Evolutionary conservation across 2,113 vertebrate species (phyloP), one percentile per base, ranked within the genome.

Genomic region (Tilapia sparmanii): DNA sequence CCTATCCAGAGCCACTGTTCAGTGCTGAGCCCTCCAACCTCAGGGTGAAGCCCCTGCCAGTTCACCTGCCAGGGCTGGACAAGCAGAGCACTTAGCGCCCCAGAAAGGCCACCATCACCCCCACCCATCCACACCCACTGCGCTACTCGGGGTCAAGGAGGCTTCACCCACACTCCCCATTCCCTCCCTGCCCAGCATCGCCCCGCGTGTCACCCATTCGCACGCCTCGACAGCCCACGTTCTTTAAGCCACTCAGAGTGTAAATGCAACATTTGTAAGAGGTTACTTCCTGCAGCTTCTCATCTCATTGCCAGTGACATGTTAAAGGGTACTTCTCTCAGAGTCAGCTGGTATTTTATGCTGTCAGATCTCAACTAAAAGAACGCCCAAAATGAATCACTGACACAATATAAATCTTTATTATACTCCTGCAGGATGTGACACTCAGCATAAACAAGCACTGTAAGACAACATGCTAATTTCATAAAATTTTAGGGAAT

Each of bases 31-130:
- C 93, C 91, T 93, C 82, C 94, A 94, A 95, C 95, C 96, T 90
- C 47, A 50, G 89, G 96, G 96, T 96, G 95, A 96, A 82, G 94
- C 92, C 94, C 95, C 94, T 96, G 96, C 96, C 96, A 96, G 93
- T 96, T 95, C 92, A 92, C 87, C 95, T 96, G 95, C 95, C 96
- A 96, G 90, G 66, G 68, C 90, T 63, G 94, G 94, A 95, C 95
- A 94, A 95, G 93, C 91, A 80, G 93, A 93, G 92, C 93, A 93
- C 94, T 94, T 93, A 92, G 93, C 54, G 93, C 93, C 90, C 89
- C 82, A 19, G 87, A 93, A 86, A 94, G 93, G 94, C 92, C 93
- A 91, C 86, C 80, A 61, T 53, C 87, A 19, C 89, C 90, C 87
- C 81, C 87, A 52, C 86, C 82, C 89, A 31, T 86, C 86, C 92